Percentiles rank a stretch among this genome's conserved stretches.
Evolutionary conservation across 2,888 invertebrate genomes (phyloP).

Genomic region (Leptinotarsa rubiginosa): DNA sequence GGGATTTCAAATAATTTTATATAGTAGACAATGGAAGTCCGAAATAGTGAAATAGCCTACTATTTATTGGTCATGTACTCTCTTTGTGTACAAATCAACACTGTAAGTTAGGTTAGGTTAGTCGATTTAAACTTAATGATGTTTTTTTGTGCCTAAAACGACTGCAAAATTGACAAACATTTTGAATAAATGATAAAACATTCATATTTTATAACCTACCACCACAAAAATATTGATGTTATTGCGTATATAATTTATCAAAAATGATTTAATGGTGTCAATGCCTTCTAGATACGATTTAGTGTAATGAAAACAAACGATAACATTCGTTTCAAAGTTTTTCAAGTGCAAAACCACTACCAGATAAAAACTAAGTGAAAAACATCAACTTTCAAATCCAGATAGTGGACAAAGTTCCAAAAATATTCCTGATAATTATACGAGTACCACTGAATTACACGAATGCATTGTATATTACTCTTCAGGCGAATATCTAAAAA

Average conservation of each 20-base stretch:
- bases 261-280: constrained; percentile 30
- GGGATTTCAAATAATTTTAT: no score
- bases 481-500: no score
- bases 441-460: no score
- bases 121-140: no score
- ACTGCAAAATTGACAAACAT: neutral
- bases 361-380: neutral
- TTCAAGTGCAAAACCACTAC: constrained; percentile 33
- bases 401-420: neutral
- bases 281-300: constrained; percentile 33
- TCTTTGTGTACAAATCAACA: no score
- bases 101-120: no score
- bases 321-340: constrained; percentile 31
- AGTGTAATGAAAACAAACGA: constrained; percentile 32
- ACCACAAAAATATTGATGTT: neutral
- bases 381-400: neutral
- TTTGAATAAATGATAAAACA: neutral
- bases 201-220: neutral
- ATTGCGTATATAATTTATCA: constrained; percentile 30
- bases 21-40: no score
- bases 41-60: no score
- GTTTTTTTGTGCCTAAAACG: neutral
- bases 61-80: no score
- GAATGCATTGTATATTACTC: no score
- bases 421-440: neutral